Evolutionary conservation across 2,797 vertebrate species (phyloP).

Genomic region (Phalloptychus januarius): DNA sequence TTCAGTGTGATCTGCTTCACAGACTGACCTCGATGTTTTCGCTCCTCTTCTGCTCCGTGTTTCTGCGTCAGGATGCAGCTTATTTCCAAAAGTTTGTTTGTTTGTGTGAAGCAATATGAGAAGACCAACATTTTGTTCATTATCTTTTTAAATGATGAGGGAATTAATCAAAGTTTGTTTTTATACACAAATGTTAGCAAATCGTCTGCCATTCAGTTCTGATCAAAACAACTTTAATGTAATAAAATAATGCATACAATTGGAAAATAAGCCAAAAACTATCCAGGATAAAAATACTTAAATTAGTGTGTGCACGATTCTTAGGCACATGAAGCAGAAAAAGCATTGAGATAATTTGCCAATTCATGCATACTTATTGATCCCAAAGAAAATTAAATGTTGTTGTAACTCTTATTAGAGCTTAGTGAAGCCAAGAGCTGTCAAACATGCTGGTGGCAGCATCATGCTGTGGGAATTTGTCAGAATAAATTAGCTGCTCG

Average conservation of each 20-base stretch:
- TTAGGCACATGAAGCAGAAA: not conserved
- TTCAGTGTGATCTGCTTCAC: constrained; percentile 38
- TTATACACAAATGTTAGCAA: not conserved
- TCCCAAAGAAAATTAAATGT: too few relatives aligned
- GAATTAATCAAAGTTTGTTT: not conserved
- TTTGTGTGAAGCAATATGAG: not conserved
- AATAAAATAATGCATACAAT: not conserved
- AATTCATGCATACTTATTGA: not conserved
- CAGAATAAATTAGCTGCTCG: not conserved
- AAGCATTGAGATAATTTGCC: not conserved
- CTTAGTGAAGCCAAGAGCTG: not conserved
- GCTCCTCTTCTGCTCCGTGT: not conserved
- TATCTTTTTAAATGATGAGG: not conserved
- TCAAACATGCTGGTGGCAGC: not conserved
- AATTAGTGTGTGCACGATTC: not conserved
- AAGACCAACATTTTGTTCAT: not conserved
- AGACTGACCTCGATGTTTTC: constrained; percentile 25
- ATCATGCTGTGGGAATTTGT: not conserved
- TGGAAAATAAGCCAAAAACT: not conserved
- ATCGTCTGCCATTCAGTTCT: not conserved
- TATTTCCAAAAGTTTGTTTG: not conserved
- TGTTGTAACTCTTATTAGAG: too few relatives aligned
- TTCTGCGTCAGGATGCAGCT: not conserved
- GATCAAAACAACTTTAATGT: not conserved
- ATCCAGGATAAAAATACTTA: not conserved